These are phyloP conservation scores for Rhynchonycteris naso DNA, from an alignment of 2,797 vertebrate species.

Conservation along the genomic window DNA sequence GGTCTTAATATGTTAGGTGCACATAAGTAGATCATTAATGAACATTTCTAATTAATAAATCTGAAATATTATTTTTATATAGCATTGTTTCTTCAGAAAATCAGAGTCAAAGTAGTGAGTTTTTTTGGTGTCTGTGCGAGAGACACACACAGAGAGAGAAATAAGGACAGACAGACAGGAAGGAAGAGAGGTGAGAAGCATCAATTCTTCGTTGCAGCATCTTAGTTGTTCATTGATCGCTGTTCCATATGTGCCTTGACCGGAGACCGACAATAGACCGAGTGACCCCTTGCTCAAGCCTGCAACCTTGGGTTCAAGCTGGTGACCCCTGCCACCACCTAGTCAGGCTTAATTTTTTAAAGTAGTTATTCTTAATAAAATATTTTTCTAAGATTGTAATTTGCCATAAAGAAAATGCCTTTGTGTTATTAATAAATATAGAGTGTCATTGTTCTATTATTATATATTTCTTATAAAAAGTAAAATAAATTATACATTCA, in stretches of 20 bases:
- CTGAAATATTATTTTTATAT: neutral
- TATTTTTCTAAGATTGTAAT: neutral
- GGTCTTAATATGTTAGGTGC: neutral
- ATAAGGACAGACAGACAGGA: no score
- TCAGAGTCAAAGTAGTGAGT: slow-evolving; percentile 46
- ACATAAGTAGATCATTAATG: neutral
- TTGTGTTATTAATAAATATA: neutral
- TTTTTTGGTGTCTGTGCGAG: neutral
- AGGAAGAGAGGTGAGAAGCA: no score
- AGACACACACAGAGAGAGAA: no score
- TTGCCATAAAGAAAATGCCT: slow-evolving; percentile 26
- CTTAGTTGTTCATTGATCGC: no score
- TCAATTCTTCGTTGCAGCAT: no score
- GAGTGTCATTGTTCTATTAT: neutral
- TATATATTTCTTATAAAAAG: neutral
- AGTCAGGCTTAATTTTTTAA: neutral
- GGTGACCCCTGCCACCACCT: no score
- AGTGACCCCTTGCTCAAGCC: no score
- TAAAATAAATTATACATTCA: neutral
- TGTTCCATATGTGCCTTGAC: no score
- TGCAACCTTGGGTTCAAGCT: no score
- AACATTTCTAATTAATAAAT: slow-evolving; percentile 42
- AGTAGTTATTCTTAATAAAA: slow-evolving; percentile 49
- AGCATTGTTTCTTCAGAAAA: slow-evolving; percentile 45
- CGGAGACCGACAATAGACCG: no score